Percentiles rank a stretch among this genome's conserved stretches.
Conservation (phyloP, 1,140 invertebrate species). For the Periplaneta americana region DNA sequence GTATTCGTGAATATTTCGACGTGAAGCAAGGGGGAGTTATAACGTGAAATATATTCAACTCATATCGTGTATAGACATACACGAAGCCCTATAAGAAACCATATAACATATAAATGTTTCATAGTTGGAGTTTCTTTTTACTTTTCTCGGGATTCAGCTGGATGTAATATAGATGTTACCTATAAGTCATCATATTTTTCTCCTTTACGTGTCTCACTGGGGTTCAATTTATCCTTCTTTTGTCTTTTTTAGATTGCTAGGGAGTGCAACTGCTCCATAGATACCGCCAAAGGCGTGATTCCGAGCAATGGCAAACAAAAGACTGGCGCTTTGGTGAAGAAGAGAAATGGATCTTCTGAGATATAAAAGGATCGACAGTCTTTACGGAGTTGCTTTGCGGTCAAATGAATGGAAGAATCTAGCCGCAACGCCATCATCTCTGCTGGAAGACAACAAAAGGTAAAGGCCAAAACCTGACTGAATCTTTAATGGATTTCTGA, state of each 20-base stretch:
- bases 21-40: too few species aligned
- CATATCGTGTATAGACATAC: too few species aligned
- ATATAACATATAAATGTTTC: neutral
- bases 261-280: too few species aligned
- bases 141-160: neutral
- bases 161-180: neutral
- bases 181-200: neutral
- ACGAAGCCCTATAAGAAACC: too few species aligned
- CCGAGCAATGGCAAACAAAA: neutral
- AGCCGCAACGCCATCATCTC: neutral
- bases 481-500: neutral
- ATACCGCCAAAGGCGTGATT: neutral
- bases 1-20: too few species aligned
- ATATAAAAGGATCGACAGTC: neutral
- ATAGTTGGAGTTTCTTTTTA: neutral
- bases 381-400: neutral
- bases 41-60: too few species aligned
- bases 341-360: neutral
- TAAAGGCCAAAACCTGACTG: neutral
- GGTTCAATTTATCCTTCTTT: neutral
- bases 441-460: neutral
- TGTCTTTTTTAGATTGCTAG: neutral
- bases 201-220: neutral
- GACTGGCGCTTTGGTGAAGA: neutral
- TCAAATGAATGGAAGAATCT: neutral